Evolutionary conservation across 1,140 invertebrate species (phyloP).

Genomic region (Cepaea nemoralis): DNA sequence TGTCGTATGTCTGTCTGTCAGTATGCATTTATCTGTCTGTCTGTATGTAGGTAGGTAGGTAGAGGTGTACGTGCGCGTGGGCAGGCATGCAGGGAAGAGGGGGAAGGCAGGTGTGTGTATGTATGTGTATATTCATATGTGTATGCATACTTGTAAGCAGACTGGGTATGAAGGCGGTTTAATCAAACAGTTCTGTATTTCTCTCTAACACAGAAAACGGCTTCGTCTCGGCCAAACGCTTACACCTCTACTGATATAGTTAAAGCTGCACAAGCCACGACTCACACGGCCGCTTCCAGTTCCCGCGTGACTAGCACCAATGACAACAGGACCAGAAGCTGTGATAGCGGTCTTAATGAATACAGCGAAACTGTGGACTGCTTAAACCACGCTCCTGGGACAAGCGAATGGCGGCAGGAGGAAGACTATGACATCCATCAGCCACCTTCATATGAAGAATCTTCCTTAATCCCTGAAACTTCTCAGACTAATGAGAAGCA

Average conservation of each 20-base stretch:
- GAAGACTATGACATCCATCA: neutral
- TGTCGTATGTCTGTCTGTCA: too few species aligned
- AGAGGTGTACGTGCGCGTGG: too few species aligned
- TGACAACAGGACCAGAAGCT: neutral
- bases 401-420: neutral
- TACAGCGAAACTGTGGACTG: slow-evolving; percentile 1
- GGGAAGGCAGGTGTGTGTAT: too few species aligned
- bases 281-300: neutral
- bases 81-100: too few species aligned
- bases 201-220: neutral
- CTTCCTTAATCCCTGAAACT: neutral
- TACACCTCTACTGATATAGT: neutral
- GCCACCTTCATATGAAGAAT: neutral
- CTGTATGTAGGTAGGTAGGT: too few species aligned
- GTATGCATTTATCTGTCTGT: too few species aligned
- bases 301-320: neutral
- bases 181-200: neutral
- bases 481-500: neutral
- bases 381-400: neutral
- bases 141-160: too few species aligned
- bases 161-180: too few species aligned
- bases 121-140: too few species aligned
- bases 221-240: neutral
- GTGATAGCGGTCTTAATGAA: neutral
- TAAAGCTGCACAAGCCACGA: neutral